Evolutionary conservation across 1,140 invertebrate genomes (phyloP).

Genomic region (Leptinotarsa lineolata): DNA sequence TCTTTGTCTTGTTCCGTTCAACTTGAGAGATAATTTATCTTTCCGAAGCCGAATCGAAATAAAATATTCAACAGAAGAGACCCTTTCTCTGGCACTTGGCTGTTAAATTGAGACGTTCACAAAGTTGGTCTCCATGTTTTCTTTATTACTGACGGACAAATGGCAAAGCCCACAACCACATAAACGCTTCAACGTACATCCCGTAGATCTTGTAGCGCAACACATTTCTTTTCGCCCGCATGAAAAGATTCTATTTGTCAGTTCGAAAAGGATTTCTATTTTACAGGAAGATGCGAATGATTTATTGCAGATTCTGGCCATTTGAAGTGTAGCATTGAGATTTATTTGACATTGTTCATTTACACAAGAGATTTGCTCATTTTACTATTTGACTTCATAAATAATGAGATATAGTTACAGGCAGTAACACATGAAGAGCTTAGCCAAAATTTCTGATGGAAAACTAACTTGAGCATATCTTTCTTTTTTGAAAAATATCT

Average conservation of each 20-base stretch:
- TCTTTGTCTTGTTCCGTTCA: not conserved
- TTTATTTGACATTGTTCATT: no score
- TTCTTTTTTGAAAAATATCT: no score
- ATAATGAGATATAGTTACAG: no score
- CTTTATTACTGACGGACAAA: constrained; percentile 8
- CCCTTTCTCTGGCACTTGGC: not conserved
- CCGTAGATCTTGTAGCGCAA: not conserved
- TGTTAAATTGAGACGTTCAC: constrained; percentile 5
- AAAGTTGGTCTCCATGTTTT: constrained; percentile 1
- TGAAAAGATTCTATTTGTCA: not conserved
- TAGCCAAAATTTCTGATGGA: no score
- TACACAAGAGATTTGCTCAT: no score
- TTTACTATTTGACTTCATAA: no score
- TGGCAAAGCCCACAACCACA: not conserved
- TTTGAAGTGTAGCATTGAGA: not conserved
- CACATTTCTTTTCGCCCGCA: not conserved
- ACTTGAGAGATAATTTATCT: not conserved
- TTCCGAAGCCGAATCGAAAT: not conserved
- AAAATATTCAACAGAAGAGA: constrained; percentile 2
- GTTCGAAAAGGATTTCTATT: not conserved
- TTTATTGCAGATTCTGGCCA: not conserved
- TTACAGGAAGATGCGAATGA: not conserved
- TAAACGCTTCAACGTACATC: not conserved
- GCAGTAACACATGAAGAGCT: no score
- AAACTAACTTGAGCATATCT: no score